phyloP scores from a whole-genome alignment of 2,888 invertebrate species.

The Aporophyla nigra region DNA sequence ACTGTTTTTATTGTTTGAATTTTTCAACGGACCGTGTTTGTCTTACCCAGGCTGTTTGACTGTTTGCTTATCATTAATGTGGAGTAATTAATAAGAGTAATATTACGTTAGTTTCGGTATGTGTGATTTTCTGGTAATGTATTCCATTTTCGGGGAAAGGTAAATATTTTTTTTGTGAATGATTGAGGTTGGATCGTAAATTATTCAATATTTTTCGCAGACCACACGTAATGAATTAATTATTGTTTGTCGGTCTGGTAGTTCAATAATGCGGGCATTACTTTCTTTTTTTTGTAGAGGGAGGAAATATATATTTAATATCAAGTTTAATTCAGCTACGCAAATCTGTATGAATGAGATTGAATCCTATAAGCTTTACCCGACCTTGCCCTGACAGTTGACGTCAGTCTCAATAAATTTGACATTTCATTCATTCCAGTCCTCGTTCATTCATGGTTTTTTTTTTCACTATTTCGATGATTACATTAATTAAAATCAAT shows the following conservation, averaged over 20 bases:
- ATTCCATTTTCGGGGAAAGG: conserved; percentile 37
- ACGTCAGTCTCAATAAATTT: too few relatives aligned
- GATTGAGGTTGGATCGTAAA: conserved; percentile 25
- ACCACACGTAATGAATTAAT: conserved; percentile 29
- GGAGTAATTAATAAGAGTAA: conserved; percentile 64
- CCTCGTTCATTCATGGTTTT: too few relatives aligned
- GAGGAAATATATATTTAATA: not conserved
- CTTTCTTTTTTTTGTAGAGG: not conserved
- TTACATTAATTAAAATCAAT: too few relatives aligned
- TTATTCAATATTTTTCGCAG: conserved; percentile 47
- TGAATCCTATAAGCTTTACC: too few relatives aligned
- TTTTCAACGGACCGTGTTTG: conserved; percentile 75
- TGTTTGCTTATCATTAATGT: conserved; percentile 69
- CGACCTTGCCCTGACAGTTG: too few relatives aligned
- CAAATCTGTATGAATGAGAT: too few relatives aligned
- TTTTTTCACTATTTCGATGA: too few relatives aligned
- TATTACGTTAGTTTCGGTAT: conserved; percentile 47
- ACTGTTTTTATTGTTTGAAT: conserved; percentile 79
- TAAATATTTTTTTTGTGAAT: conserved; percentile 45
- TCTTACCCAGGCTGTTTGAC: conserved; percentile 59
- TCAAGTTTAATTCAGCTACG: not conserved
- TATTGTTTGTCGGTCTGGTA: conserved; percentile 26
- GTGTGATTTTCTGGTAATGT: conserved; percentile 58
- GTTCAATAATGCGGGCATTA: conserved; percentile 10
- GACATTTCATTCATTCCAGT: too few relatives aligned